These are phyloP conservation scores for Zeus faber DNA, from an alignment of 2,113 vertebrate genomes.

Conservation along the genomic window DNA sequence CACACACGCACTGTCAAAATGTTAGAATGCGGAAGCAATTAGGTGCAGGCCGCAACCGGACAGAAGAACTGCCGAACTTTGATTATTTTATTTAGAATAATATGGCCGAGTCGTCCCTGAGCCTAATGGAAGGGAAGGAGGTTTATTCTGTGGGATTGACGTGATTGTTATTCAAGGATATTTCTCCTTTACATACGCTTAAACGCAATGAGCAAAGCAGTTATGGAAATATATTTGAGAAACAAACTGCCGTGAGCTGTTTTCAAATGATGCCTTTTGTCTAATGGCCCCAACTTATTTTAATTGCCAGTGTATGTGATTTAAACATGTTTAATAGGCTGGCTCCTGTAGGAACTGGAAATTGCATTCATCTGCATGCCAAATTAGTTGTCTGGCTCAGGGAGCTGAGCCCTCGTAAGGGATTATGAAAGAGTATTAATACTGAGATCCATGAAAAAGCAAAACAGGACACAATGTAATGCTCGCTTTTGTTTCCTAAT, in stretches of 20 bases:
- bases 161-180: too few species aligned
- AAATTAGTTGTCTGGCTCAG: slow-evolving; percentile 55
- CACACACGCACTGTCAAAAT: slow-evolving; percentile 24
- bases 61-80: slow-evolving; percentile 54
- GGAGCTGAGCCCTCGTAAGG: slow-evolving; percentile 52
- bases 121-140: slow-evolving; percentile 36
- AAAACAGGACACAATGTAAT: slow-evolving; percentile 42
- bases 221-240: slow-evolving; percentile 52
- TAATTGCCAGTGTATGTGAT: slow-evolving; percentile 58
- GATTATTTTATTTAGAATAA: slow-evolving; percentile 68
- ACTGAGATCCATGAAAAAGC: slow-evolving; percentile 45
- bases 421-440: slow-evolving; percentile 56
- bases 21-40: slow-evolving; percentile 69
- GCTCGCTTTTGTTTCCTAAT: slow-evolving; percentile 36
- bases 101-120: slow-evolving; percentile 57
- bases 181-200: slow-evolving; percentile 33
- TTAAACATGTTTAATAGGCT: slow-evolving; percentile 57
- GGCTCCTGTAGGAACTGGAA: slow-evolving; percentile 45
- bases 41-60: slow-evolving; percentile 50
- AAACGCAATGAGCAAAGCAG: slow-evolving; percentile 25
- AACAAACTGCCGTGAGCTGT: slow-evolving; percentile 49
- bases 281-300: slow-evolving; percentile 48
- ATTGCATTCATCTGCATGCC: slow-evolving; percentile 65
- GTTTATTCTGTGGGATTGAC: slow-evolving; percentile 14
- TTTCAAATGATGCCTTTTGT: slow-evolving; percentile 43